Base-by-base conservation (phyloP, 2,888 invertebrate genomes). In the Polydrusus pterygomalis region DNA sequence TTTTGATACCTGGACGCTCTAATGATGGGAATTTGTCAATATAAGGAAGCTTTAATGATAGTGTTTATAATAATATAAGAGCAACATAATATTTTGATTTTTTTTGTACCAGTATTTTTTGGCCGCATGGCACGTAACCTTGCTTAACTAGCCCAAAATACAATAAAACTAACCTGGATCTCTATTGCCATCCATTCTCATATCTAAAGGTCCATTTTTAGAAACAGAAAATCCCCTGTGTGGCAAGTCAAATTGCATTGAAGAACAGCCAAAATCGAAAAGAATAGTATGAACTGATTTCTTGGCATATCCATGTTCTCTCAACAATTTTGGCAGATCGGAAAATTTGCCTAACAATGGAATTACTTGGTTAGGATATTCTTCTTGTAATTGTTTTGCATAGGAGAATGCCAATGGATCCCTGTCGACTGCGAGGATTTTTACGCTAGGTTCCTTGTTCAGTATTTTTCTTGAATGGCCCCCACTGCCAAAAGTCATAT, bases 401-500 rank as follows among this genome's bases (percentile, higher is more conserved):
- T 91, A 90, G 67, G 92, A 88, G 87, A 92, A 89, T 5, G 97
- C 96, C 13, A 90, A 82, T 0, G 97, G 96, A 88, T 98, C 98
- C 86, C 98, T 91, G 87, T 98, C 98, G 79, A 98, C 87, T 0
- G 95, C 95, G 83, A 94, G 91, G 1, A 98, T 88, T 85, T 89
- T 93, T 17, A 94, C 89, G 80, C 90, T 87, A 45, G 93, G 88
- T 11, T 91, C 89, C 34, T 89, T 84, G 83, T 94, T 90, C 60
- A 98, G 89, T 80, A 98, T 90, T 84, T 90, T 90, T 80, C 89
- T 90, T 10, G 95, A 92, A 85, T 98, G 98, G 0, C 98, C 98
- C 8, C 98, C 98, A 20, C 95, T 95, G 34, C 98, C 98, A 89
- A 98, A 98, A 13, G 98, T 98, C 97, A 97, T 97, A 85, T 98